Evolutionary conservation across 2,113 vertebrate species (phyloP).

Genomic region (Semnopithecus entellus): DNA sequence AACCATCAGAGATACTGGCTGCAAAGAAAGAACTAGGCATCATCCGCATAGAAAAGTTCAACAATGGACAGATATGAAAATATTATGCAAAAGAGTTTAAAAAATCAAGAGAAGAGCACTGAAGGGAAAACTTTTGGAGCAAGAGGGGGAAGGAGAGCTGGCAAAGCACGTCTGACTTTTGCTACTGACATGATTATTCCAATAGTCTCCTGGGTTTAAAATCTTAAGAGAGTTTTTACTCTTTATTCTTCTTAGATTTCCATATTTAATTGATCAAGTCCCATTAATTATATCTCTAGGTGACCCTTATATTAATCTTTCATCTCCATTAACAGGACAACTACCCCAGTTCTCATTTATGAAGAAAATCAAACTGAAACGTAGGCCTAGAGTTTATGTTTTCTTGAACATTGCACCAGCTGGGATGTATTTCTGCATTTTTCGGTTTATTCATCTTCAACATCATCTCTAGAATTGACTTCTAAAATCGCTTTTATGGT

Average conservation of each 20-base stretch:
- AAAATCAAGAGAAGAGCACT: not conserved
- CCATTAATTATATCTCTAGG: not conserved
- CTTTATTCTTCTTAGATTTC: not conserved
- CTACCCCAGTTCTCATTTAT: not conserved
- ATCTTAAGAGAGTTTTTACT: not conserved
- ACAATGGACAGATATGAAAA: not conserved
- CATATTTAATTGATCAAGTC: not conserved
- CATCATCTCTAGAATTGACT: not conserved
- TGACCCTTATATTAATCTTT: not conserved
- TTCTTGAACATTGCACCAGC: not conserved
- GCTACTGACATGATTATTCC: not conserved
- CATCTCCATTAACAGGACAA: not conserved
- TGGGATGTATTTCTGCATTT: not conserved
- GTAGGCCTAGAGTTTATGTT: not conserved
- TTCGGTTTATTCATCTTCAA: not conserved
- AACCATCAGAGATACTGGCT: not conserved
- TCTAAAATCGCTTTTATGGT: not conserved
- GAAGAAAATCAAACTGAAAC: not conserved
- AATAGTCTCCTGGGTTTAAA: not conserved
- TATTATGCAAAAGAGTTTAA: not conserved
- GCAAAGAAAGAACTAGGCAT: not conserved
- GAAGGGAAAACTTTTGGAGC: not conserved
- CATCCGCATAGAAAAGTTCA: not conserved
- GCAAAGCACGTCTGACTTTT: not conserved
- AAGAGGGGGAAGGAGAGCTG: not conserved